Evolutionary conservation across 1,140 invertebrate species (phyloP), one percentile per base, ranked within the genome.

Genomic region (Linepithema humile): DNA sequence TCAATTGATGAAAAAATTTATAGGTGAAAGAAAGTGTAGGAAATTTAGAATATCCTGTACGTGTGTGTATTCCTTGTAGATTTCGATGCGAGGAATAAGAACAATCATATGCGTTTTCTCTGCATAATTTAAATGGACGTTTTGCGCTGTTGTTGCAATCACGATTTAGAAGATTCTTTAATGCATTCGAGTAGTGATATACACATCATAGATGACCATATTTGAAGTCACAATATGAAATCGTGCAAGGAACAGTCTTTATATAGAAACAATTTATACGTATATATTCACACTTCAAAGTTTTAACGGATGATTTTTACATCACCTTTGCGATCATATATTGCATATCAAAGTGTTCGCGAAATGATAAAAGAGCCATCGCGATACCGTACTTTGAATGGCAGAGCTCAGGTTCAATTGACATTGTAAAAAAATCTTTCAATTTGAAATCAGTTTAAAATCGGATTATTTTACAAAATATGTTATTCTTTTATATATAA

Each of bases 251-350:
- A 80, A 69, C 75, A 80, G 75, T 70, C 75, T 80, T 80, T 80
- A n/a, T n/a, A n/a, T 80, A 32, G 35, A 80, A 80, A 80, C 35
- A 69, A 67, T 80, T 69, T 55, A 70, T 80, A 80, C 17, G 35
- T 70, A 80, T 78, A 55, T 78, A 78, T 67, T 67, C 75, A 69
- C n/a, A 75, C 20, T 62, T 10, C 32, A 53, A 67, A 35, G 23
- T 29, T 69, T 23, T 20, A 78, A 78, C 9, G 32, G 53, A 53
- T 0, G 23, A 29, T 38, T 69, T 67, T 67, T 20, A 17, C 40
- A 4, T 3, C 35, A 45, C 17, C 32, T 50, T 7, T n/a, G 20
- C 60, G 10, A 53, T 77, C 20, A 20, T 53, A 74, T 17, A 10
- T 3, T 9, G 26, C 53, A 65, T 48, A 48, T 17, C 29, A 17